phyloP scores from a whole-genome alignment of 2,797 vertebrate genomes.

The Micrastur ruficollis region DNA sequence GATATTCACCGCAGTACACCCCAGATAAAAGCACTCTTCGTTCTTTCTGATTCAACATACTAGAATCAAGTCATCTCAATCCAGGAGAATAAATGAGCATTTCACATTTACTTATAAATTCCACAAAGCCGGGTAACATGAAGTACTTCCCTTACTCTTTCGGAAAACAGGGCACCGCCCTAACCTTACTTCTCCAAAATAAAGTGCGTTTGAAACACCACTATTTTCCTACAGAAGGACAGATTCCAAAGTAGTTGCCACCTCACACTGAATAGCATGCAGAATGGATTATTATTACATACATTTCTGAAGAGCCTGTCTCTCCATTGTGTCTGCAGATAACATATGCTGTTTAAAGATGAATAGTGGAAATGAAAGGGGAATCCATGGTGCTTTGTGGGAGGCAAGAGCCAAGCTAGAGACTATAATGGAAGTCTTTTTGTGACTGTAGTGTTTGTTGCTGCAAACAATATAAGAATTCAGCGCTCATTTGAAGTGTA shows the following conservation, averaged over 20 bases:
- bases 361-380: background rate
- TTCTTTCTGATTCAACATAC: background rate
- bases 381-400: background rate
- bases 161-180: background rate
- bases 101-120: background rate
- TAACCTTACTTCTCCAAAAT: background rate
- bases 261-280: background rate
- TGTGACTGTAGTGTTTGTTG: background rate
- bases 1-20: background rate
- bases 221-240: background rate
- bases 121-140: background rate
- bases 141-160: background rate
- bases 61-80: background rate
- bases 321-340: background rate
- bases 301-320: background rate
- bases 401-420: background rate
- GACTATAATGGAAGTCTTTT: background rate
- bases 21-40: background rate
- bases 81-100: background rate
- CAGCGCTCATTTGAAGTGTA: background rate
- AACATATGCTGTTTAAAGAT: background rate
- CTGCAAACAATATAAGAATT: constrained; percentile 27
- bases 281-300: background rate
- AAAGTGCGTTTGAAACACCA: background rate
- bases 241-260: background rate